A percentile compares a stretch with the other conserved stretches of the same genome.
phyloP scores from a whole-genome alignment of 1,140 invertebrate species.

The Euschistus heros region DNA sequence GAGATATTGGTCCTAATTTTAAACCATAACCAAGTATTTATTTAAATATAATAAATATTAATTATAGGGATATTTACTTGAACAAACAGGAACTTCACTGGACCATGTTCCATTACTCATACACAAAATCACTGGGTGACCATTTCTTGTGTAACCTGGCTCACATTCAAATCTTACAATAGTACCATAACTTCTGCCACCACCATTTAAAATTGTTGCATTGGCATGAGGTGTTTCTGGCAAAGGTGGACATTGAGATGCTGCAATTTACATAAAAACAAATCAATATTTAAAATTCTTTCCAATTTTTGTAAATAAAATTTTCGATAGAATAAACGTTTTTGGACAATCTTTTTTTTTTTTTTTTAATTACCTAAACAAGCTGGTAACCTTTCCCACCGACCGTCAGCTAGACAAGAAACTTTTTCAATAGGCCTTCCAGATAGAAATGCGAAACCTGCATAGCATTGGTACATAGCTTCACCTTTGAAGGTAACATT shows the following conservation, averaged over 20 bases:
- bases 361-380: slow-evolving; percentile 54
- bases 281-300: not conserved
- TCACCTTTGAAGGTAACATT: slow-evolving; percentile 89
- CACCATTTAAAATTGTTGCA: slow-evolving; percentile 80
- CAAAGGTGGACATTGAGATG: slow-evolving; percentile 84
- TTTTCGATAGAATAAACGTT: not conserved
- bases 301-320: not conserved
- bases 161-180: slow-evolving; percentile 91
- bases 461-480: slow-evolving; percentile 92
- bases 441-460: slow-evolving; percentile 87
- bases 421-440: slow-evolving; percentile 79
- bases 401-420: slow-evolving; percentile 73
- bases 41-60: no score
- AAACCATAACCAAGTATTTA: no score
- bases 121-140: slow-evolving; percentile 83
- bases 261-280: slow-evolving; percentile 38
- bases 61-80: slow-evolving; percentile 44
- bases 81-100: slow-evolving; percentile 76
- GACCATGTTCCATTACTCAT: slow-evolving; percentile 97
- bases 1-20: no score
- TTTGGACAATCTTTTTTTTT: no score
- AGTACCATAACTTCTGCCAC: slow-evolving; percentile 87
- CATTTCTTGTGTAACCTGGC: slow-evolving; percentile 77
- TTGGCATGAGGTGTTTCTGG: slow-evolving; percentile 80
- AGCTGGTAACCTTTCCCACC: slow-evolving; percentile 83